These are phyloP conservation scores for Gisinianus flammeolus DNA, from an alignment of 2,888 invertebrate species.

Conservation along the genomic window DNA sequence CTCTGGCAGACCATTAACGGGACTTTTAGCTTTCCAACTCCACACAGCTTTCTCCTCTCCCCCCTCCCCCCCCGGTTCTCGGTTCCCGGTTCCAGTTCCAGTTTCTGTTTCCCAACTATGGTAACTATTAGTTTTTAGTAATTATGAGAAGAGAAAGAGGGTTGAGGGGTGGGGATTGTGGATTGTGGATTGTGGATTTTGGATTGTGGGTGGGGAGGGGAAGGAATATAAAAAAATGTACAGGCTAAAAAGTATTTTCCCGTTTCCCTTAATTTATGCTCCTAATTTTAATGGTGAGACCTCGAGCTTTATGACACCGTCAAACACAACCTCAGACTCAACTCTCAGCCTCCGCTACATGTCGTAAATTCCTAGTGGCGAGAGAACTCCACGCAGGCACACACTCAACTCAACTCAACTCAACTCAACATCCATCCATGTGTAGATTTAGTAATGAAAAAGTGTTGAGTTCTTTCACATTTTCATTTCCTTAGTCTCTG, in stretches of 20 bases:
- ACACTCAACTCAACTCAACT: background rate
- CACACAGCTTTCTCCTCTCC: no score
- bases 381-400: conserved; percentile 1
- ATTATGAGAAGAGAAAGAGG: conserved; percentile 18
- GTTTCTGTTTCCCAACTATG: background rate
- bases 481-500: no score
- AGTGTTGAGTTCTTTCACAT: conserved; percentile 3
- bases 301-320: conserved; percentile 1
- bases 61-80: background rate
- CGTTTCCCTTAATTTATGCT: conserved; percentile 46
- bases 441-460: no score
- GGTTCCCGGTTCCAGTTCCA: background rate
- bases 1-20: conserved; percentile 48
- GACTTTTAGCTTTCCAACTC: conserved; percentile 31
- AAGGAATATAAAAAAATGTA: no score
- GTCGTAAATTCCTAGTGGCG: conserved; percentile 29
- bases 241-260: no score
- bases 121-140: conserved; percentile 1
- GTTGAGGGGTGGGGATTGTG: background rate
- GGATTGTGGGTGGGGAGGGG: no score
- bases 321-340: conserved; percentile 24
- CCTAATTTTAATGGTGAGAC: conserved; percentile 44
- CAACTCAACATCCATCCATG: no score
- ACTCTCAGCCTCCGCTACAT: conserved; percentile 11
- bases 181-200: background rate